These are phyloP conservation scores for Amphilophus citrinellus DNA, from an alignment of 2,113 vertebrate species.

Conservation along the genomic window DNA sequence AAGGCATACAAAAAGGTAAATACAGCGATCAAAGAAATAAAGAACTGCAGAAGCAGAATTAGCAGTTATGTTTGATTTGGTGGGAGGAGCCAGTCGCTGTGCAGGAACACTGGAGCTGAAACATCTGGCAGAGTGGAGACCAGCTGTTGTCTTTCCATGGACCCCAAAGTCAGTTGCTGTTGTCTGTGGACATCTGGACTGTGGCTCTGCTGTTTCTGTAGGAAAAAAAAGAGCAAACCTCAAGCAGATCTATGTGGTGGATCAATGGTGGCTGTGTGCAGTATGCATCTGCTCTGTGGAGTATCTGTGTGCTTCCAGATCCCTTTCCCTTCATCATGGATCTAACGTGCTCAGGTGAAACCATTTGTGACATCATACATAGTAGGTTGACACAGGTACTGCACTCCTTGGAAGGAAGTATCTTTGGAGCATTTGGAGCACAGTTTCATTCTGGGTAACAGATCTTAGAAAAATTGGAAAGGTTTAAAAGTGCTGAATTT, in stretches of 20 bases:
- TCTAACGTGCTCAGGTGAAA: neutral
- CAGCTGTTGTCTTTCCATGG: neutral
- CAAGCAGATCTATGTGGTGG: neutral
- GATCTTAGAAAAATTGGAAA: too few relatives aligned
- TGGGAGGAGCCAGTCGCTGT: neutral
- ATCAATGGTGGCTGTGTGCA: neutral
- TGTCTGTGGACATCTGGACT: neutral
- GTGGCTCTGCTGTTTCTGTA: neutral
- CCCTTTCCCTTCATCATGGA: neutral
- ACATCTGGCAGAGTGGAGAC: neutral
- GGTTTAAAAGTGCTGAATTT: too few relatives aligned
- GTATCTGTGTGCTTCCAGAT: neutral
- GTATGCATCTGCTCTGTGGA: neutral
- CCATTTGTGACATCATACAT: neutral
- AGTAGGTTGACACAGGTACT: too few relatives aligned
- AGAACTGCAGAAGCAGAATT: neutral
- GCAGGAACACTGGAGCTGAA: neutral
- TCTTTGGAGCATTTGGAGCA: too few relatives aligned
- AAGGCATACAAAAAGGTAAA: too few relatives aligned
- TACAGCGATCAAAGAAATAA: neutral
- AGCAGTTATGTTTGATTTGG: neutral
- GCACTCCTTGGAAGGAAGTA: too few relatives aligned
- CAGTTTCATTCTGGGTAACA: too few relatives aligned
- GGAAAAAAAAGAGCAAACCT: neutral
- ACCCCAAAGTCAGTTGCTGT: neutral